Percentiles rank a stretch among this genome's conserved stretches.
Conservation (phyloP, 2,113 vertebrate species). For the Eurypyga helias region DNA sequence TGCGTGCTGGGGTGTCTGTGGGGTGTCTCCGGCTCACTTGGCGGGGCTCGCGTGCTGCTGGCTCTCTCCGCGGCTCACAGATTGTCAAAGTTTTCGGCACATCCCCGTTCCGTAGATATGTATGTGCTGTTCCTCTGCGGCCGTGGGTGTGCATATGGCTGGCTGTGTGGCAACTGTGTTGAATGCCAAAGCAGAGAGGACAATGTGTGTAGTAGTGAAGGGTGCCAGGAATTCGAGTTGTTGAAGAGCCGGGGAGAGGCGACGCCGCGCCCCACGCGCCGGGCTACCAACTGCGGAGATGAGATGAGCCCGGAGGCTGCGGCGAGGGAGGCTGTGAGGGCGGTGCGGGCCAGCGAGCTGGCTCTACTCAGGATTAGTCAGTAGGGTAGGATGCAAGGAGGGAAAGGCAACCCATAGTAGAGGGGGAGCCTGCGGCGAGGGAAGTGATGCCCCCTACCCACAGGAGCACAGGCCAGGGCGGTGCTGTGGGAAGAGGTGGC, state of each 20-base stretch:
- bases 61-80: neutral
- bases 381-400: neutral
- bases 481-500: neutral
- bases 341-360: rapidly evolving
- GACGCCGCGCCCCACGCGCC: neutral
- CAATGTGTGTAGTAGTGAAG: constrained; percentile 47
- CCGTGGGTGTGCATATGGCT: constrained; percentile 61
- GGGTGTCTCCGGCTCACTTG: neutral
- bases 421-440: neutral
- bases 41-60: neutral
- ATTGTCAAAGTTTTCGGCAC: constrained; percentile 42
- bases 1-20: rapidly evolving
- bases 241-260: neutral
- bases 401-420: neutral
- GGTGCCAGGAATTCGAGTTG: constrained; percentile 22
- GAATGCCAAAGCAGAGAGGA: constrained; percentile 54
- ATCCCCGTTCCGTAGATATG: constrained; percentile 24
- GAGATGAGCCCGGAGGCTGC: neutral
- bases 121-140: constrained; percentile 38
- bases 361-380: neutral
- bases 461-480: rapidly evolving
- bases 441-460: rapidly evolving
- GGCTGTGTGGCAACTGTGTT: constrained; percentile 36
- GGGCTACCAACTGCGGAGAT: neutral
- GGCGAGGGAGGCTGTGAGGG: neutral